A percentile compares a stretch with the other conserved stretches of the same genome.
Evolutionary conservation across 2,888 invertebrate genomes (phyloP).

Genomic region (Acanthosepion pharaonis): DNA sequence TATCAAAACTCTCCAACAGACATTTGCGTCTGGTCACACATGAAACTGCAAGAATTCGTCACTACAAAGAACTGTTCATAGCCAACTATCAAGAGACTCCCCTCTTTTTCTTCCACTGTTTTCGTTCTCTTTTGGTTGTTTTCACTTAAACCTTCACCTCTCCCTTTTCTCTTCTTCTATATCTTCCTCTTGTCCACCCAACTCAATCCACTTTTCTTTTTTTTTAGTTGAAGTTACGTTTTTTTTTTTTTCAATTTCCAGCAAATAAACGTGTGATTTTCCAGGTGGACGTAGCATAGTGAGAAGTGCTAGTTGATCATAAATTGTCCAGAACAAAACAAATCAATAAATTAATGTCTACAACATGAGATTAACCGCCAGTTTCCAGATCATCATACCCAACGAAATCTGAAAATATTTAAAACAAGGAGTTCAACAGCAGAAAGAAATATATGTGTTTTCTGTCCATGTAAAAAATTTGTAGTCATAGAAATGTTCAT

Average conservation of each 20-base stretch:
- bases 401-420: neutral
- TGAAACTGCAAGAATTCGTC: conserved; percentile 16
- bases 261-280: neutral
- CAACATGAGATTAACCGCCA: neutral
- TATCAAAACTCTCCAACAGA: neutral
- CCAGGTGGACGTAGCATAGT: neutral
- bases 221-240: neutral
- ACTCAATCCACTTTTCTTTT: neutral
- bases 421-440: too few species aligned
- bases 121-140: neutral
- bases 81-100: neutral
- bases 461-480: too few species aligned
- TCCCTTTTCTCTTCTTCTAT: neutral
- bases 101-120: too few species aligned
- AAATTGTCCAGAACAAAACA: neutral
- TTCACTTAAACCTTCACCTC: too few species aligned
- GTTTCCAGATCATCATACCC: neutral
- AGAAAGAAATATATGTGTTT: too few species aligned
- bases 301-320: neutral
- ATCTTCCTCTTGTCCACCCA: neutral
- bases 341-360: neutral
- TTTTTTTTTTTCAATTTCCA: neutral
- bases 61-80: neutral
- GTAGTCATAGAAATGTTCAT: too few species aligned
- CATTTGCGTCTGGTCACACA: neutral